These are phyloP conservation scores for Aurelia aurita DNA, from an alignment of 30 jellyfish, hydroid and myxozoan genomes.

Conservation along the genomic window DNA sequence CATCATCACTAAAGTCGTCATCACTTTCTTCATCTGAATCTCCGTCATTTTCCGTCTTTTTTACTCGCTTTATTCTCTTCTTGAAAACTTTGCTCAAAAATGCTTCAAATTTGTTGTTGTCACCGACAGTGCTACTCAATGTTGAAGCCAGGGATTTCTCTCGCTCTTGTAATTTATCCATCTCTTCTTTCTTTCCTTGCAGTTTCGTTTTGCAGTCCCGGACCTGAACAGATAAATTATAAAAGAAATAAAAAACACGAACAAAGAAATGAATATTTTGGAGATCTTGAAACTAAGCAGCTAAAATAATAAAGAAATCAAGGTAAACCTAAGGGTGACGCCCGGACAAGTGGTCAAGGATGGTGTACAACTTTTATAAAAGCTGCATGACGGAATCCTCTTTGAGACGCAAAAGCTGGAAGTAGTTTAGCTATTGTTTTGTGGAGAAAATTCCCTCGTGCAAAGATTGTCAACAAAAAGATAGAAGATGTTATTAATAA, in stretches of 20 bases:
- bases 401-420: no score
- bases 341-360: no score
- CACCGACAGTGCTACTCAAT: conserved; percentile 78
- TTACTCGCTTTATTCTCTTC: conserved; percentile 89
- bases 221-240: conserved; percentile 49
- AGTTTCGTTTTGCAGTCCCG: conserved; percentile 82
- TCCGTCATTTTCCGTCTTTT: conserved; percentile 77
- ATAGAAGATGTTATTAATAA: no score
- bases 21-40: conserved; percentile 92
- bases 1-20: conserved; percentile 93
- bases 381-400: no score
- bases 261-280: background rate
- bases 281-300: no score
- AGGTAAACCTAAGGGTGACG: no score
- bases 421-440: no score
- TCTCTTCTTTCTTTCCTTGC: conserved; percentile 78
- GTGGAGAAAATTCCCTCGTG: no score
- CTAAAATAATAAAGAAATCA: no score
- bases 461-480: no score
- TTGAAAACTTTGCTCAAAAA: conserved; percentile 87
- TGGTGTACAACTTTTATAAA: no score
- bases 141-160: conserved; percentile 82
- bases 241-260: background rate
- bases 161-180: conserved; percentile 79
- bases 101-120: conserved; percentile 93